A percentile compares a stretch with the other conserved stretches of the same genome.
These are phyloP conservation scores for Mandrillus leucophaeus DNA, from an alignment of 2,113 vertebrate genomes.

Conservation along the genomic window DNA sequence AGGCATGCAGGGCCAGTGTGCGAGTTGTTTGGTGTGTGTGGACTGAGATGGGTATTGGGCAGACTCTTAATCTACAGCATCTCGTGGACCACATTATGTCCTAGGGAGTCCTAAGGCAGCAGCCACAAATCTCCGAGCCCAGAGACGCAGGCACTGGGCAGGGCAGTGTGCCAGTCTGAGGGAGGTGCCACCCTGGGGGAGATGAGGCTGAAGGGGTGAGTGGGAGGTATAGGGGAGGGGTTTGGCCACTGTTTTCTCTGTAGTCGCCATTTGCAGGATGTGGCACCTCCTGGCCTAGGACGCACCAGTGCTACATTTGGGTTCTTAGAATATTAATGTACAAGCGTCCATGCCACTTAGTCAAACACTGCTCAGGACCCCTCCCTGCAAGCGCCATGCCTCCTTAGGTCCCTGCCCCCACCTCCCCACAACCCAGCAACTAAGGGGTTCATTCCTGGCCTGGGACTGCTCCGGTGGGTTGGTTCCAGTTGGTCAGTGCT, in stretches of 20 bases:
- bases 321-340: background rate
- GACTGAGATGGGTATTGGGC: background rate
- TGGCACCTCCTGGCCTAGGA: background rate
- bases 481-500: background rate
- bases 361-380: background rate
- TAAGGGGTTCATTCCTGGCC: background rate
- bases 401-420: background rate
- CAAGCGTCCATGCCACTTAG: accelerated
- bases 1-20: background rate
- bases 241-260: background rate
- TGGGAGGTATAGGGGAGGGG: background rate
- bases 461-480: background rate
- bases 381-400: accelerated
- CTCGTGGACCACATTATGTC: background rate
- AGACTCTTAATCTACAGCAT: background rate
- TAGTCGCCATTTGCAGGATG: accelerated
- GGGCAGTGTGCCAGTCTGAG: accelerated
- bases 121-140: background rate
- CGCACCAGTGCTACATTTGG: accelerated
- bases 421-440: background rate
- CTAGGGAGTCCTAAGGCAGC: background rate
- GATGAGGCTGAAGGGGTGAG: background rate
- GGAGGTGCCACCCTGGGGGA: background rate
- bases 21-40: background rate
- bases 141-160: background rate